Conservation (phyloP, 1,140 invertebrate genomes). For the Catajapyx aquilonaris region DNA sequence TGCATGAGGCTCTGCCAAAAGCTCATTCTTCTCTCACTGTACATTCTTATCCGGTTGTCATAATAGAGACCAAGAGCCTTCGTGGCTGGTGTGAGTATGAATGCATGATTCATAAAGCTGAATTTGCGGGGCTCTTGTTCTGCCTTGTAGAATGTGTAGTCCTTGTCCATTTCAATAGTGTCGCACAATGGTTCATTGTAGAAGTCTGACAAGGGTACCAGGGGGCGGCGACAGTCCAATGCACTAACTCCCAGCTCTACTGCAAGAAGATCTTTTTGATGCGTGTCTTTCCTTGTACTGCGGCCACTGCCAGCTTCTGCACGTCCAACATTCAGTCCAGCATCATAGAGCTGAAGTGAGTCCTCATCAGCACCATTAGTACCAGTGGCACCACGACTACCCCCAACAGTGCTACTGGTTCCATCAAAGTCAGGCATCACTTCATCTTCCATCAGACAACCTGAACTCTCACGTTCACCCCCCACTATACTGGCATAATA, state of each 20-base stretch:
- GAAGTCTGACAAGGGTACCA: constrained; percentile 69
- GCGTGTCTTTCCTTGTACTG: neutral
- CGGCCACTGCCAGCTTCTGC: neutral
- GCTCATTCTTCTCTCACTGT: constrained; percentile 65
- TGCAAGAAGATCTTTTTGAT: constrained; percentile 27
- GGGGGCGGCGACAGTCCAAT: constrained; percentile 58
- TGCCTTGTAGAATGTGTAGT: constrained; percentile 72
- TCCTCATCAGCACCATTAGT: no score
- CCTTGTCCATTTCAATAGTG: constrained; percentile 75
- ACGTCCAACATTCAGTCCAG: constrained; percentile 14
- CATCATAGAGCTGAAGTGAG: no score
- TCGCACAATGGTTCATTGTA: constrained; percentile 86
- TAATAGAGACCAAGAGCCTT: constrained; percentile 79
- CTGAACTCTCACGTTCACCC: constrained; percentile 46
- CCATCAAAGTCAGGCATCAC: constrained; percentile 2
- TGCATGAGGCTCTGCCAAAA: constrained; percentile 50
- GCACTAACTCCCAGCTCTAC: constrained; percentile 42
- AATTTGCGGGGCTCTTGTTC: constrained; percentile 45
- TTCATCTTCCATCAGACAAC: constrained; percentile 31
- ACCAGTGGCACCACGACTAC: no score
- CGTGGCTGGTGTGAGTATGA: constrained; percentile 77
- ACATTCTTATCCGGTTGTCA: constrained; percentile 88
- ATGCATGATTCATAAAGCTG: constrained; percentile 78
- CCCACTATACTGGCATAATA: constrained; percentile 78
- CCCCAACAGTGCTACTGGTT: no score